Evolutionary conservation across 2,113 vertebrate genomes (phyloP).

Genomic region (Macquaria australasica): DNA sequence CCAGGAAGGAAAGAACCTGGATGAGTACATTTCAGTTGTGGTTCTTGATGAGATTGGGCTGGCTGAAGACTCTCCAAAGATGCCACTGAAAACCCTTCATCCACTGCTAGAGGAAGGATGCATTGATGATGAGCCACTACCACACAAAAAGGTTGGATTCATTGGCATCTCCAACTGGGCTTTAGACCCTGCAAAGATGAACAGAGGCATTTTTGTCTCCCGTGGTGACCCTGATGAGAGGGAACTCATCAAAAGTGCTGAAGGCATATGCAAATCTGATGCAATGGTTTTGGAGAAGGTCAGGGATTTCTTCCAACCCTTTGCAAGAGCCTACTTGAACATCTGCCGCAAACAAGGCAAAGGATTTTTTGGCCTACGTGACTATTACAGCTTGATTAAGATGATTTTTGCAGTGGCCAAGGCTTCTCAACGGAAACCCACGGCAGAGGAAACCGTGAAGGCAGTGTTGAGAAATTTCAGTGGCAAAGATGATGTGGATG

Average conservation of each 20-base stretch:
- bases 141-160: constrained; percentile 96
- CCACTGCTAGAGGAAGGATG: constrained; percentile 96
- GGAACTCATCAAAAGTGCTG: constrained; percentile 92
- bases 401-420: constrained; percentile 92
- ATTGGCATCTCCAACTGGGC: constrained; percentile 99
- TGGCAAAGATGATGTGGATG: constrained; percentile 88
- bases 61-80: constrained; percentile 96
- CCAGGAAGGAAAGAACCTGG: constrained; percentile 94
- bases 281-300: constrained; percentile 85
- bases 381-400: constrained; percentile 98
- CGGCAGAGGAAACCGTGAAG: constrained; percentile 79
- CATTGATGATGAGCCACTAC: constrained; percentile 92
- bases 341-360: constrained; percentile 88
- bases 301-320: constrained; percentile 86
- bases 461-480: constrained; percentile 95
- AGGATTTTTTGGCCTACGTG: constrained; percentile 96
- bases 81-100: constrained; percentile 96
- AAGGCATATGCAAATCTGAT: constrained; percentile 93
- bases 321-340: constrained; percentile 88
- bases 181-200: constrained; percentile 98
- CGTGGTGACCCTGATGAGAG: constrained; percentile 89
- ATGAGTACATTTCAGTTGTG: constrained; percentile 94
- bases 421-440: constrained; percentile 77
- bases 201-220: constrained; percentile 95
- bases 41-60: constrained; percentile 97